Evolutionary conservation across 2,113 vertebrate species (phyloP), one percentile per base, ranked within the genome.

Genomic region (Hemiprocne comata): DNA sequence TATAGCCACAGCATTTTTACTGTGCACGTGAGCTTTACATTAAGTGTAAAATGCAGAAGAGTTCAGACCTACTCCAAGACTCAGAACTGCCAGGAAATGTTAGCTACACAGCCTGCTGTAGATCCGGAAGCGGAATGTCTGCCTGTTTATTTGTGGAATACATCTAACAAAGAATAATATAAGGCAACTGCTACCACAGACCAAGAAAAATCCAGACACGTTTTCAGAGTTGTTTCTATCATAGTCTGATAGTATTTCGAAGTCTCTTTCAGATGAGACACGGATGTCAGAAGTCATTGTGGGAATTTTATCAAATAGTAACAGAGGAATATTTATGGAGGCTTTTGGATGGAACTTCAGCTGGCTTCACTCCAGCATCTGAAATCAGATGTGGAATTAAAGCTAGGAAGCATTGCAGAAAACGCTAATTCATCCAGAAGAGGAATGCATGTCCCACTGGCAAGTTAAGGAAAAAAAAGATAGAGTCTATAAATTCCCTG

Each of bases 81-180:
- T 60, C 26, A 24, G 46, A 89, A 61, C 5, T 1, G 0, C 0
- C 9, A 2, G 24, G 13, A 69, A 77, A 64, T 64, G 38, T 48
- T 50, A 85, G 51, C 48, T 48, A 17, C 20, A 57, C 10, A 66
- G 16, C 20, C 55, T 29, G 4, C n/a, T 38, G 11, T 36, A 72
- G 21, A 21, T 53, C 44, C 36, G 40, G 25, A 72, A 42, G 50
- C 82, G 13, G 50, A 86, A 79, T 10, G 10, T 18, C n/a, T 17
- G 23, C 7, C 21, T 40, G 26, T 54, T 88, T 31, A 34, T 54
- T 50, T 82, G 26, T 58, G 44, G 42, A 73, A 70, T 61, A 46
- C 13, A 51, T 26, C n/a, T 69, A 77, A 31, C 16, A 73, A 12
- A 12, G 38, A 85, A 60, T n/a, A 61, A 85, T 85, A 77, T 13